Conservation (phyloP, 2,888 invertebrate genomes). For the Meiosimyza decipiens region DNA sequence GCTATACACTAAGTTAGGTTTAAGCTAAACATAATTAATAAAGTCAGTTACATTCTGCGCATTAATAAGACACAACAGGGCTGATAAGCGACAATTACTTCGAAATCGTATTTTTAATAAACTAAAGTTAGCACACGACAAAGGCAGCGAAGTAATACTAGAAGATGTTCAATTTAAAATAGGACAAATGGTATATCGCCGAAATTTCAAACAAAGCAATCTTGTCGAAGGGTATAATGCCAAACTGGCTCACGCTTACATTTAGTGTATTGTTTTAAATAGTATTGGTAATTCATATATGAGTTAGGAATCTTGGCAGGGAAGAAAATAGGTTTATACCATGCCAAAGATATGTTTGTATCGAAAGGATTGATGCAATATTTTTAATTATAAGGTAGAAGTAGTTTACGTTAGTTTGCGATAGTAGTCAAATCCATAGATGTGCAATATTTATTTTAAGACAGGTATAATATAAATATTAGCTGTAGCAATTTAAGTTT, state of each 20-base stretch:
- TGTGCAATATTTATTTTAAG: no score
- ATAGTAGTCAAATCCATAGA: no score
- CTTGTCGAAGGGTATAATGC: constrained; percentile 21
- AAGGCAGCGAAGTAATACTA: constrained; percentile 6
- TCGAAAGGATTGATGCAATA: neutral
- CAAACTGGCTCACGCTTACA: constrained; percentile 3
- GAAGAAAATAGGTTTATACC: constrained; percentile 1
- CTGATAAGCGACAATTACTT: constrained; percentile 5
- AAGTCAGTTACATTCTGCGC: no score
- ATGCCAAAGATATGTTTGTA: constrained; percentile 20
- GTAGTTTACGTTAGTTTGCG: no score
- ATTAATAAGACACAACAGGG: no score
- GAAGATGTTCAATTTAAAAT: neutral
- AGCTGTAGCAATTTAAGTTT: no score
- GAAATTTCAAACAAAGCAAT: constrained; percentile 16
- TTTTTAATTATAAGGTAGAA: no score
- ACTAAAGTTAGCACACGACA: constrained; percentile 18
- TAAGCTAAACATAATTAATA: no score
- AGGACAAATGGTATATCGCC: constrained; percentile 23
- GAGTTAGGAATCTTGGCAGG: constrained; percentile 1
- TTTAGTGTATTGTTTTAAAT: neutral
- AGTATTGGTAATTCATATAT: constrained; percentile 6
- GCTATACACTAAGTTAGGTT: no score
- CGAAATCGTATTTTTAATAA: neutral
- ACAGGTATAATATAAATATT: no score